Evolutionary conservation across 2,888 invertebrate genomes (phyloP), one percentile per base, ranked within the genome.

Genomic region (Zaprionus bogoriensis): DNA sequence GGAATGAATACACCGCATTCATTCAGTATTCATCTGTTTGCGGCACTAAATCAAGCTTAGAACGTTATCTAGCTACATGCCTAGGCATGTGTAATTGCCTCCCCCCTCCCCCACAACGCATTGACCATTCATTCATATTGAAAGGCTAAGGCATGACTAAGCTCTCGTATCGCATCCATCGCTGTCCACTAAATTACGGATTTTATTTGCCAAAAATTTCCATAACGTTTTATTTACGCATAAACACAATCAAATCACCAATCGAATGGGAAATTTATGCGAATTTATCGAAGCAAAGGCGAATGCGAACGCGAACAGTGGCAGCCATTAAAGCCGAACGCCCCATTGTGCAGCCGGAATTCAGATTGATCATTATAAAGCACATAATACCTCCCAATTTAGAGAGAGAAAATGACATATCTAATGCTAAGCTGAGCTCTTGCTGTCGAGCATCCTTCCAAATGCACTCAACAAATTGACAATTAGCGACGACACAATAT

Each of bases 261-360:
- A 60, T 17, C 53, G 52, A 68, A 85, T 77, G 67, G 57, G 57
- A 71, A 76, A 64, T 67, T 82, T 70, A 84, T 81, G 78, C 72
- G 64, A 71, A 71, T 62, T 36, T 61, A 47, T 65, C 32, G 38
- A 19, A 20, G 5, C 23, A 23, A 23, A 23, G 5, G 4, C 30
- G 12, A 46, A 20, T 50, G 27, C 7, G 38, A 28, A 23, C 14
- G 38, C 12, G 65, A 71, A 65, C 80, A 55, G 81, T 84, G 84
- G 84, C 84, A 70, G 58, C 17, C 50, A 54, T 57, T 66, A 59
- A 57, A 27, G 10, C 42, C 27, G 30, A 46, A 23, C 52, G 63
- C 23, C 22, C 20, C 38, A 59, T 48, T 71, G 55, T 60, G 52
- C 48, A 58, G 45, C 7, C 30, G 12, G 25, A 42, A 45, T 53